Evolutionary conservation across 2,888 invertebrate species (phyloP).

Genomic region (Erpobdella octoculata): DNA sequence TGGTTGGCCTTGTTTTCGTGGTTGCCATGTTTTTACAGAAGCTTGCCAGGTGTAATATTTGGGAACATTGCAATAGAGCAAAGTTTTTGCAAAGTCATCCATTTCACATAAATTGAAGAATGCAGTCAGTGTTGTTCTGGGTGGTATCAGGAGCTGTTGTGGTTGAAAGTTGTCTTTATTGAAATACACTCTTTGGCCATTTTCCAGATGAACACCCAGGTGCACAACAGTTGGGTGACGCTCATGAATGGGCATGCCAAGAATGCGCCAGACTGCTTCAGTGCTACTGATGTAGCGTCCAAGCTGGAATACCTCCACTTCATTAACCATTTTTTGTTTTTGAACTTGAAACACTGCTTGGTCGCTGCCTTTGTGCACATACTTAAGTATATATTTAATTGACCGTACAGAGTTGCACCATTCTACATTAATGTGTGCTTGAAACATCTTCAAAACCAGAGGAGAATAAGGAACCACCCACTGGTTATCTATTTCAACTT

Average conservation of each 20-base stretch:
- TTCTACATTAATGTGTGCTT: slow-evolving; percentile 17
- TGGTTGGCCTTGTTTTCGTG: no score
- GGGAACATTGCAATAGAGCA: not conserved
- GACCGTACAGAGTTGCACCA: slow-evolving; percentile 51
- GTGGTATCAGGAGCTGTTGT: not conserved
- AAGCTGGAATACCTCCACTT: slow-evolving; percentile 43
- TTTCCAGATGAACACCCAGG: slow-evolving; percentile 38
- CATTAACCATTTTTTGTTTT: slow-evolving; percentile 20
- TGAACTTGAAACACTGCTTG: not conserved
- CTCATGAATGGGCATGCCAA: slow-evolving; percentile 44
- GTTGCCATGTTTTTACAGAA: not conserved
- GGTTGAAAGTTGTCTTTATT: slow-evolving; percentile 11
- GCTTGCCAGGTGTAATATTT: not conserved
- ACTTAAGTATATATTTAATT: slow-evolving; percentile 51
- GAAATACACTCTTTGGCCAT: slow-evolving; percentile 38
- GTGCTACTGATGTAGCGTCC: slow-evolving; percentile 45
- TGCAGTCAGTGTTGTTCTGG: not conserved
- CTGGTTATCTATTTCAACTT: no score
- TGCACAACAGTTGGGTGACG: slow-evolving; percentile 38
- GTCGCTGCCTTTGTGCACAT: slow-evolving; percentile 49
- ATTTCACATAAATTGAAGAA: slow-evolving; percentile 1
- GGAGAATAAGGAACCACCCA: no score
- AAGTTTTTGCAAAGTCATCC: not conserved
- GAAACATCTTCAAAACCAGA: not conserved
- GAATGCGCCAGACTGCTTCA: slow-evolving; percentile 47